These are phyloP conservation scores for Pseudomyrmex flavicornis DNA, from an alignment of 1,140 invertebrate species.

Conservation along the genomic window DNA sequence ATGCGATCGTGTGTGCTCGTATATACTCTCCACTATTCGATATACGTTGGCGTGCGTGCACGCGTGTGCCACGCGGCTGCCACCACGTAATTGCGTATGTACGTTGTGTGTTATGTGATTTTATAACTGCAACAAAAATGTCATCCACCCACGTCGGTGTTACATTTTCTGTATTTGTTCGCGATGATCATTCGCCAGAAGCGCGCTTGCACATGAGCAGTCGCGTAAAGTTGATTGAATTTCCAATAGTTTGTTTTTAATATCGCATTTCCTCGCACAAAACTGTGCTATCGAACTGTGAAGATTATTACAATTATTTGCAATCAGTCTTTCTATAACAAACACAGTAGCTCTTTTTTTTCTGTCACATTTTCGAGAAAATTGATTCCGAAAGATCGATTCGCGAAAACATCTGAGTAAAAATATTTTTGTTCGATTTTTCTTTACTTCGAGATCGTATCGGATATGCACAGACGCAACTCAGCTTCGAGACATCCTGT, in stretches of 20 bases:
- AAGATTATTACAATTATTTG: too few relatives aligned
- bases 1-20: background rate
- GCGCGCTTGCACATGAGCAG: slow-evolving; percentile 4
- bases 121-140: slow-evolving; percentile 44
- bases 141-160: slow-evolving; percentile 6
- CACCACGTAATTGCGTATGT: slow-evolving; percentile 9
- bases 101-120: slow-evolving; percentile 29
- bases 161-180: slow-evolving; percentile 46
- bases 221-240: slow-evolving; percentile 3
- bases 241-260: too few relatives aligned
- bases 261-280: too few relatives aligned
- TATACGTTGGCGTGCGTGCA: background rate
- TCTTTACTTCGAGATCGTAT: background rate
- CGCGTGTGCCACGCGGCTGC: background rate
- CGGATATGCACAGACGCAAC: background rate
- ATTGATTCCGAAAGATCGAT: too few relatives aligned
- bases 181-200: slow-evolving; percentile 35
- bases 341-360: too few relatives aligned
- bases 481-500: background rate
- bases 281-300: too few relatives aligned
- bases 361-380: too few relatives aligned
- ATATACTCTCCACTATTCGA: slow-evolving; percentile 8
- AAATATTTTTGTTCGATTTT: background rate
- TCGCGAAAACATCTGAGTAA: too few relatives aligned
- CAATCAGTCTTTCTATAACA: too few relatives aligned